phyloP scores from a whole-genome alignment of 2,113 vertebrate species.

The Formicarius rufipectus region DNA sequence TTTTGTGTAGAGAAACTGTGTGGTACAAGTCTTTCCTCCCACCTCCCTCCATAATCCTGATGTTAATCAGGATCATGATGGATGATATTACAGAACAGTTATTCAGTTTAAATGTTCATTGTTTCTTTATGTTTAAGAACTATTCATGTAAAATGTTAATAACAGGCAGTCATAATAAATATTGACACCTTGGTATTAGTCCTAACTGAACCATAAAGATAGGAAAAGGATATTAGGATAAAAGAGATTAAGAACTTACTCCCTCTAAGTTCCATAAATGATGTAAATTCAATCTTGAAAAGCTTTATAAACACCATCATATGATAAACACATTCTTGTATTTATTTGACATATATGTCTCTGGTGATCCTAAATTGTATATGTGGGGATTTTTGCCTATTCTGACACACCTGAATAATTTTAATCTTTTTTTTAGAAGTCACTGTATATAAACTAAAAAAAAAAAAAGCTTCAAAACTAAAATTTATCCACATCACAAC shows the following conservation, averaged over 20 bases:
- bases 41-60: neutral
- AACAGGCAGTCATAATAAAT: neutral
- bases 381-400: constrained; percentile 20
- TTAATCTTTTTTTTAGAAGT: neutral
- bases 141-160: neutral
- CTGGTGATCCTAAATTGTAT: neutral
- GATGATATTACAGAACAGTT: neutral
- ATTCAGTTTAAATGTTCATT: neutral
- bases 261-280: neutral
- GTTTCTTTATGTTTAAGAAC: neutral
- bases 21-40: neutral
- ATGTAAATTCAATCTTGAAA: neutral
- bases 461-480: neutral
- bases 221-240: neutral
- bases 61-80: neutral
- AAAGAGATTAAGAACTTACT: neutral
- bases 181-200: neutral
- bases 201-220: neutral
- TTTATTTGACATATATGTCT: neutral
- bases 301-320: neutral
- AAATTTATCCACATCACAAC: neutral
- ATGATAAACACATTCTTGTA: neutral
- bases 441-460: neutral
- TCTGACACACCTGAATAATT: neutral
- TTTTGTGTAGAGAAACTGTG: neutral